A percentile compares a stretch with the other conserved stretches of the same genome.
Conservation (phyloP, 2,888 invertebrate species). For the Laothoe populi region DNA sequence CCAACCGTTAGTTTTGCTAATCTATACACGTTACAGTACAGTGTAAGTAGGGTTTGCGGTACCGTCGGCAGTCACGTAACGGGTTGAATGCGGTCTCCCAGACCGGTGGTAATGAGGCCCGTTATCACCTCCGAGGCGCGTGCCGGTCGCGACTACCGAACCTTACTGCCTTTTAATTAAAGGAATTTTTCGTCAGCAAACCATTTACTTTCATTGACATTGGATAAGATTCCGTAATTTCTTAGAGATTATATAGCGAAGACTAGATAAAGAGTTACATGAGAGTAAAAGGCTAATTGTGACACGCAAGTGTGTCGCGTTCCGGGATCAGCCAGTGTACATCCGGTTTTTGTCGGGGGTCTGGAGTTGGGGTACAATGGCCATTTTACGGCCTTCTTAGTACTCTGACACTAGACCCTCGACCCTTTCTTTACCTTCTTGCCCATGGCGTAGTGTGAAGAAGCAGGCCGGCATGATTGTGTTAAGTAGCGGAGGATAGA, state of each 20-base stretch:
- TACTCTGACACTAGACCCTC: too few relatives aligned
- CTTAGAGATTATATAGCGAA: too few relatives aligned
- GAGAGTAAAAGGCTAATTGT: too few relatives aligned
- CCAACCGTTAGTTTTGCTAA: too few relatives aligned
- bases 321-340: too few relatives aligned
- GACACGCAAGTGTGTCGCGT: too few relatives aligned
- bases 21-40: constrained; percentile 2
- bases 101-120: constrained; percentile 40
- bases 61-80: constrained; percentile 38
- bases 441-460: neutral
- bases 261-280: neutral
- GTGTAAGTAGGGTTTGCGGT: neutral
- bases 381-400: too few relatives aligned
- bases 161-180: constrained; percentile 9
- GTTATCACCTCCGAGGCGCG: constrained; percentile 42
- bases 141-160: constrained; percentile 26
- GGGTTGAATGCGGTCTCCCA: constrained; percentile 39
- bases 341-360: too few relatives aligned
- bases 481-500: neutral
- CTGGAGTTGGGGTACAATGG: too few relatives aligned
- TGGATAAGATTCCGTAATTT: too few relatives aligned
- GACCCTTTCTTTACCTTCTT: too few relatives aligned
- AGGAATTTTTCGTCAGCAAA: neutral
- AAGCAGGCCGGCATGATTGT: neutral
- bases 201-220: constrained; percentile 2